Evolutionary conservation across 2,888 invertebrate genomes (phyloP), one percentile per base, ranked within the genome.

Genomic region (Pollenia angustigena): DNA sequence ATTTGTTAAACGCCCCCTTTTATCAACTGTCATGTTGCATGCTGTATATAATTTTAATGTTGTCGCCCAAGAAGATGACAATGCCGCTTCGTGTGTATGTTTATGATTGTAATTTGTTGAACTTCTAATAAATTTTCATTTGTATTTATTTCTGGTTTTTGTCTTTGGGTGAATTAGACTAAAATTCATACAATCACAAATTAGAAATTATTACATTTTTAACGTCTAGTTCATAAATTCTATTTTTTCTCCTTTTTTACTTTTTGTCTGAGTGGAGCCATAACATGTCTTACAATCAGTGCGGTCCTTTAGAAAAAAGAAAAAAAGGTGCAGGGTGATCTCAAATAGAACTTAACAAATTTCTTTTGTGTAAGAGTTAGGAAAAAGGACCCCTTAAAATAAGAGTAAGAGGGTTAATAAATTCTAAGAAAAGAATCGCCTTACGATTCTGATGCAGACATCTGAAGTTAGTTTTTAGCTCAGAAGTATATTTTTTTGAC

Each of bases 81-180:
- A 58, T 52, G 23, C 12, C 16, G 58, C 32, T 12, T 4, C 9
- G 2, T 48, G 23, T 66, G 48, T 62, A 10, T 46, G 2, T n/a
- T 46, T 50, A 32, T 48, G 18, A 4, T 32, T 42, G 18, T 69
- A 69, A 82, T 68, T 75, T 85, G 56, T 9, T 78, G 40, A 60
- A 52, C 42, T 85, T 68, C 42, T 76, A 71, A 86, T 80, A 86
- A 83, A 76, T 86, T 83, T 83, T 76, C 83, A 80, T 83, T 85
- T 83, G 42, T 74, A 62, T 66, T 78, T 62, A 7, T 64, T n/a
- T 58, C 40, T 54, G 16, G 7, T 6, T 40, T 74, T 40, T n/a
- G 7, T 18, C 7, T 66, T 18, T 46, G 46, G 11, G 18, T 44
- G 54, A 71, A 7, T 23, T 4, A n/a, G 6, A 72, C 18, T 11